Conservation (phyloP, 2,797 vertebrate genomes). For the Poecilia wingei region DNA sequence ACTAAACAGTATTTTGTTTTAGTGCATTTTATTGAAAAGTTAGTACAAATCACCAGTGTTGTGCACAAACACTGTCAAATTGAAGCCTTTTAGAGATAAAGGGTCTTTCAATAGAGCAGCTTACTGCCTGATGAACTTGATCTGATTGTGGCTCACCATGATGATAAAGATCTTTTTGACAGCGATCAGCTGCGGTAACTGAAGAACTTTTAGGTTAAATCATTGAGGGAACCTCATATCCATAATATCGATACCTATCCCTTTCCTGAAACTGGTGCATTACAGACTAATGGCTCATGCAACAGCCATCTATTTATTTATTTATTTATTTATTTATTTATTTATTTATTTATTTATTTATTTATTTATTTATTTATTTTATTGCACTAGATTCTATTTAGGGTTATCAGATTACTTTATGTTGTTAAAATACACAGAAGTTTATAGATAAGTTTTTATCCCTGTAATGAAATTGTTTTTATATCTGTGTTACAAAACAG, state of each 20-base stretch:
- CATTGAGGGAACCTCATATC: neutral
- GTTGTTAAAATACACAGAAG: neutral
- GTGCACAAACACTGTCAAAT: neutral
- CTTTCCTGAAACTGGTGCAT: neutral
- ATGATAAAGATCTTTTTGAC: neutral
- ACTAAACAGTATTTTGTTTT: neutral
- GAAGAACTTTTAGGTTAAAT: neutral
- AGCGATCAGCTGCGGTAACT: neutral
- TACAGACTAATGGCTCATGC: neutral
- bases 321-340: neutral
- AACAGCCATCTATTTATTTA: neutral
- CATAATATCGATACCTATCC: neutral
- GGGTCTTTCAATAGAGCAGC: neutral
- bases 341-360: neutral
- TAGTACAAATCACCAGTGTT: neutral
- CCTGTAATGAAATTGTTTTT: constrained; percentile 29
- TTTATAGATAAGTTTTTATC: constrained; percentile 3
- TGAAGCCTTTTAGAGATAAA: neutral
- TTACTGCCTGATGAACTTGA: neutral
- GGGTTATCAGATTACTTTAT: neutral
- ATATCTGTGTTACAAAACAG: constrained; percentile 35
- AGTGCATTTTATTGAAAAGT: neutral
- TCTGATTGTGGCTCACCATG: neutral
- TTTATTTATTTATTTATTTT: neutral
- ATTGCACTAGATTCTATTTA: neutral